Evolutionary conservation across 64 coral and sea anemone genomes (phyloP).

Genomic region (Pocillopora damicornis): DNA sequence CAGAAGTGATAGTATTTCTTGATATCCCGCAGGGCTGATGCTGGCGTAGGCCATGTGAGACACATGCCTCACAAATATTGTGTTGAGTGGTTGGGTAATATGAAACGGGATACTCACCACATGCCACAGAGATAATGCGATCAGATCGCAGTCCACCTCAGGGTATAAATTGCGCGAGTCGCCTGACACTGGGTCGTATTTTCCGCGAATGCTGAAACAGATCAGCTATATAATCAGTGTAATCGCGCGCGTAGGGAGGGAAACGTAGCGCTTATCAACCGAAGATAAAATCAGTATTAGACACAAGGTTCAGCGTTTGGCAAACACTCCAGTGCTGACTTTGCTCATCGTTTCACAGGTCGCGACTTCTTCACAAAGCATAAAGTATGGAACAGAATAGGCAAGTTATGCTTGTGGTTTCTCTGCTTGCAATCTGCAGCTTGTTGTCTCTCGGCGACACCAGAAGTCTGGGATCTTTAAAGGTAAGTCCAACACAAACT

Average conservation of each 20-base stretch:
- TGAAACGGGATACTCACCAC: slow-evolving; percentile 11
- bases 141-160: neutral
- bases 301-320: neutral
- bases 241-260: neutral
- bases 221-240: slow-evolving; percentile 15
- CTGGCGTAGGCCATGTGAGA: neutral
- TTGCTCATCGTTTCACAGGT: neutral
- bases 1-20: neutral
- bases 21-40: slow-evolving; percentile 5
- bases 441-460: neutral
- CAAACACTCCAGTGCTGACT: slow-evolving; percentile 17
- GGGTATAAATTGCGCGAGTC: slow-evolving; percentile 25
- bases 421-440: neutral
- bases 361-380: neutral
- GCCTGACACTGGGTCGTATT: neutral
- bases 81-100: slow-evolving; percentile 8
- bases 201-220: neutral
- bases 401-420: neutral
- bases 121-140: slow-evolving; percentile 13
- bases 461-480: slow-evolving; percentile 10
- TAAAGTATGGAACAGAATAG: neutral
- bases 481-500: neutral
- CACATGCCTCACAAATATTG: slow-evolving; percentile 5
- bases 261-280: neutral
- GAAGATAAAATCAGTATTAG: slow-evolving; percentile 43